A percentile compares a stretch with the other conserved stretches of the same genome.
These are phyloP conservation scores for Apamea epomidion DNA, from an alignment of 2,888 invertebrate genomes.

Conservation along the genomic window DNA sequence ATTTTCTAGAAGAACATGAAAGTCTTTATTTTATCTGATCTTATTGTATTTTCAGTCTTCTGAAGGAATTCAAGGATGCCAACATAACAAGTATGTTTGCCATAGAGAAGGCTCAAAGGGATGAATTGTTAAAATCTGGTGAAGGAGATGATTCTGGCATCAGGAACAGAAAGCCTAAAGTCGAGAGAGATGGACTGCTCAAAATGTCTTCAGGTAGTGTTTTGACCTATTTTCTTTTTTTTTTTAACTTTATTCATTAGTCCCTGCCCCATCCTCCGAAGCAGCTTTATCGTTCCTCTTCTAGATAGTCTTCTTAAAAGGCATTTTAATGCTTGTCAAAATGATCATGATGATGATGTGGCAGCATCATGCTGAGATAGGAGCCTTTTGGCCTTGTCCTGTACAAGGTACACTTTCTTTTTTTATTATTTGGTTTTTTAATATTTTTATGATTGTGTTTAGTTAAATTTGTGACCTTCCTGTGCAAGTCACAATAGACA, in stretches of 20 bases:
- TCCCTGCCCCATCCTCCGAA: no score
- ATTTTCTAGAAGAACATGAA: neutral
- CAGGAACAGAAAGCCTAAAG: slow-evolving; percentile 92
- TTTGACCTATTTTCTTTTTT: neutral
- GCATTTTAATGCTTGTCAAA: neutral
- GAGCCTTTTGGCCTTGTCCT: no score
- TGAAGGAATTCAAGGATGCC: slow-evolving; percentile 95
- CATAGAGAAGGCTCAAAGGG: slow-evolving; percentile 94
- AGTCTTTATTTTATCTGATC: neutral
- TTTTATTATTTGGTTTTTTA: neutral
- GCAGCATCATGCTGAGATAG: neutral
- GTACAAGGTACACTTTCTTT: no score
- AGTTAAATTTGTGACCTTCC: neutral
- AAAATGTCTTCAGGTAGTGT: slow-evolving; percentile 91
- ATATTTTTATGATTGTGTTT: neutral
- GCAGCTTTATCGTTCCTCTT: neutral
- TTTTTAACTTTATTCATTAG: neutral
- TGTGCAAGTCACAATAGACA: neutral
- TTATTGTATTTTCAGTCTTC: slow-evolving; percentile 85
- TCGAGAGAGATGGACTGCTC: slow-evolving; percentile 92
- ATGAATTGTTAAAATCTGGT: slow-evolving; percentile 91
- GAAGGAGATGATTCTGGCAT: slow-evolving; percentile 88
- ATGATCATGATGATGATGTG: neutral
- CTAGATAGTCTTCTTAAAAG: neutral
- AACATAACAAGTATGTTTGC: slow-evolving; percentile 94